A percentile compares a stretch with the other conserved stretches of the same genome.
phyloP scores from a whole-genome alignment of 2,797 vertebrate genomes.

The Florisuga fusca region DNA sequence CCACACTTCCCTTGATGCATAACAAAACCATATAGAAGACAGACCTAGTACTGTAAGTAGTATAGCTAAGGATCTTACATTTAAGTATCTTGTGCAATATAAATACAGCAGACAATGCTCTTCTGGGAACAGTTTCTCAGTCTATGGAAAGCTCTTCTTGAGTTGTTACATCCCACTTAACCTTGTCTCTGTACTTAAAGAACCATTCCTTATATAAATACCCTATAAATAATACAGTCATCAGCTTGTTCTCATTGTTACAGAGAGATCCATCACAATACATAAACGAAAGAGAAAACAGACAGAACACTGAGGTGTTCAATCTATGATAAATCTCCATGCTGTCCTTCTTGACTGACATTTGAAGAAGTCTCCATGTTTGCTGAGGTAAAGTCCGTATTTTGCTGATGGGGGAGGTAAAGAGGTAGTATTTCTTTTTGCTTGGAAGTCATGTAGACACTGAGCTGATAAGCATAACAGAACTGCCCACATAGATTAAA shows the following conservation, averaged over 20 bases:
- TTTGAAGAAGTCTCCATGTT: background rate
- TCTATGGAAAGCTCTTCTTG: background rate
- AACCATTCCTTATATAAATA: background rate
- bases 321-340: background rate
- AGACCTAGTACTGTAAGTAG: background rate
- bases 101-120: background rate
- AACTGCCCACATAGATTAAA: slow-evolving; percentile 50
- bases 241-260: background rate
- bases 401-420: background rate
- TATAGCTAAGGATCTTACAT: background rate
- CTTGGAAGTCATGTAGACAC: background rate
- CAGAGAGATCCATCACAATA: background rate
- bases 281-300: background rate
- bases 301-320: background rate
- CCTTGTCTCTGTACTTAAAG: background rate
- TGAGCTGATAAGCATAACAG: slow-evolving; percentile 20
- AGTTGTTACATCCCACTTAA: background rate
- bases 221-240: background rate
- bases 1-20: too few relatives aligned
- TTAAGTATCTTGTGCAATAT: background rate
- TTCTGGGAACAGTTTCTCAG: background rate
- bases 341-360: background rate
- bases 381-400: background rate
- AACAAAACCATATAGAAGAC: background rate
- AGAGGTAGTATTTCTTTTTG: background rate